Conservation (phyloP, 2,888 invertebrate species). For the Noctua fimbriata region DNA sequence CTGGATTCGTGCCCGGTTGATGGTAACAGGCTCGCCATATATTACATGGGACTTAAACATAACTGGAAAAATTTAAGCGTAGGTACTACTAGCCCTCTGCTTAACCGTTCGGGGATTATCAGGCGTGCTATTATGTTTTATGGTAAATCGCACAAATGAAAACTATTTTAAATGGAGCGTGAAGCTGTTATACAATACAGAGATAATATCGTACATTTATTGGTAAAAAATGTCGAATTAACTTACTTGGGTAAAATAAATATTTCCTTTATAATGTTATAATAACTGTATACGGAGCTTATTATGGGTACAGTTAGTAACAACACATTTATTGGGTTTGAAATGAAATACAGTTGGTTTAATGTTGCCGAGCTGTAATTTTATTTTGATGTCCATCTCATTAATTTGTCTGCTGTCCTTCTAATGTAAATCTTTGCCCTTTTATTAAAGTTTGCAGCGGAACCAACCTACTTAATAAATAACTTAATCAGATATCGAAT, state of each 20-base stretch:
- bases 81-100: not conserved
- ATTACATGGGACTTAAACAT: not conserved
- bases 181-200: slow-evolving; percentile 26
- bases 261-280: slow-evolving; percentile 20
- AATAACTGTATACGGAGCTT: slow-evolving; percentile 38
- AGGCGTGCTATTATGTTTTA: not conserved
- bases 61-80: not conserved
- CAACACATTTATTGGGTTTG: slow-evolving; percentile 24
- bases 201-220: slow-evolving; percentile 40
- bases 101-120: not conserved
- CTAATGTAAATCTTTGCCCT: slow-evolving; percentile 22
- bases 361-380: slow-evolving; percentile 14
- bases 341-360: slow-evolving; percentile 19
- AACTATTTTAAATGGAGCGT: slow-evolving; percentile 35
- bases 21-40: not conserved
- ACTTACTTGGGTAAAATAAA: slow-evolving; percentile 27
- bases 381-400: slow-evolving; percentile 5
- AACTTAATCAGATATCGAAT: not conserved
- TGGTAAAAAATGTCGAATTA: slow-evolving; percentile 39
- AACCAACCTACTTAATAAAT: not conserved
- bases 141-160: slow-evolving; percentile 23
- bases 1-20: not conserved
- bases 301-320: slow-evolving; percentile 26
- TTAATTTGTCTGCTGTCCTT: slow-evolving; percentile 1
- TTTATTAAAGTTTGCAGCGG: slow-evolving; percentile 8